Evolutionary conservation across 2,797 vertebrate species (phyloP), one percentile per base, ranked within the genome.

Genomic region (Uromys caudimaculatus): DNA sequence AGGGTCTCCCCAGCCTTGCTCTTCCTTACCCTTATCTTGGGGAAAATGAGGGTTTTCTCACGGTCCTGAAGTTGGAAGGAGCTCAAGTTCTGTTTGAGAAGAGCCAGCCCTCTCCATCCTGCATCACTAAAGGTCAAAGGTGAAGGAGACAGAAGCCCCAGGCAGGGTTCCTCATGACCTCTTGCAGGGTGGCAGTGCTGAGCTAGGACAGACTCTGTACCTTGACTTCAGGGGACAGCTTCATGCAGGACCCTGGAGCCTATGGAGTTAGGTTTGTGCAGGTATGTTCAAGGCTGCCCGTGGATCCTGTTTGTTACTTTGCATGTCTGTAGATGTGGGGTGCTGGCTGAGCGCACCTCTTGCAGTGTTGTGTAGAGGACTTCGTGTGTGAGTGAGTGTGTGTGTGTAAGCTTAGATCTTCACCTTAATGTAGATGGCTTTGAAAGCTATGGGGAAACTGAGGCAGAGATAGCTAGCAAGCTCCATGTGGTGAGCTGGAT

Each of bases 351-450:
- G 24, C 23, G n/a, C 27, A 8, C 21, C 19, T 6, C 23, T 50
- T 24, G 0, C 0, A 9, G 23, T 4, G 7, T 13, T 23, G 21
- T 6, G 56, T 56, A 3, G 0, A 50, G 44, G 10, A 69, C 50
- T 58, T 54, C 14, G 6, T n/a, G 2, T 52, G 0, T 50, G 0
- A 29, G 23, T 44, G 0, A n/a, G 0, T 41, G 81, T 14, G 3
- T 21, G 2, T 32, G 0, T 38, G 0, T 29, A 19, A 10, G 35
- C 4, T n/a, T 64, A 21, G 12, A 77, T 19, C 38, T 86, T 67
- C 8, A 10, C 12, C 1, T 0, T n/a, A 17, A 41, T 3, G 2
- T 32, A 16, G 5, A 21, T 24, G 56, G 6, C 75, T 91, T 64
- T 62, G 56, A 81, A 84, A 91, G 47, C 29, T 4, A 12, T 12